Percentiles rank a stretch among this genome's conserved stretches.
Evolutionary conservation across 2,888 invertebrate genomes (phyloP).

Genomic region (Napeogenes inachia): DNA sequence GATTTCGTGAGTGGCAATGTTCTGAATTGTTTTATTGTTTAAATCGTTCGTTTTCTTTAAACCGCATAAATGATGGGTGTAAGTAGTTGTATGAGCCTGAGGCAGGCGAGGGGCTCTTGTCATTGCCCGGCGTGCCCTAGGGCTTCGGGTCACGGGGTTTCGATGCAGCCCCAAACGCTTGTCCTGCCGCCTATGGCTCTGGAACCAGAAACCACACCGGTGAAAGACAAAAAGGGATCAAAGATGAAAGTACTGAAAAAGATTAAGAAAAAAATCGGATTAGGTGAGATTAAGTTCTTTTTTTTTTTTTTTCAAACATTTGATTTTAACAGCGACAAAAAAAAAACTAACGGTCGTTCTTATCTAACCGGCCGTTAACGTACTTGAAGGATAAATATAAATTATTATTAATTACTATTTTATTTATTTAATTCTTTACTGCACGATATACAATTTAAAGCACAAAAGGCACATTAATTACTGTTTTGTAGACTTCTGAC

Average conservation of each 20-base stretch:
- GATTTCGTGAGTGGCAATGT: conserved; percentile 34
- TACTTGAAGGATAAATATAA: background rate
- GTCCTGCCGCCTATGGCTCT: conserved; percentile 70
- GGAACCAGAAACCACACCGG: conserved; percentile 67
- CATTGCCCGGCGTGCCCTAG: conserved; percentile 75
- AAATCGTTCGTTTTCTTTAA: conserved; percentile 23
- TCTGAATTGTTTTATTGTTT: conserved; percentile 33
- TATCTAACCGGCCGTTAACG: background rate
- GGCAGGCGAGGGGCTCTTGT: conserved; percentile 74
- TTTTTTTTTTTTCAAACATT: background rate
- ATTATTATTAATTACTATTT: too few species aligned
- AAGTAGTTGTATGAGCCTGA: conserved; percentile 78
- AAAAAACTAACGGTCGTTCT: conserved; percentile 15
- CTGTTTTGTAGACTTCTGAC: too few species aligned
- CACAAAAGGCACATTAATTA: too few species aligned
- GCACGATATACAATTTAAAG: too few species aligned
- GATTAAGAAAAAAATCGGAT: conserved; percentile 90
- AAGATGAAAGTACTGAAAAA: conserved; percentile 95
- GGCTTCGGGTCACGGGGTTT: conserved; percentile 56
- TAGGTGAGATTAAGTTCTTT: conserved; percentile 80
- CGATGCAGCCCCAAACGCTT: conserved; percentile 66
- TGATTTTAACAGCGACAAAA: background rate
- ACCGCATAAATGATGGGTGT: conserved; percentile 70
- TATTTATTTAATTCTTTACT: too few species aligned
- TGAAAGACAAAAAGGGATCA: conserved; percentile 70